These are phyloP conservation scores for Gymnoscopelus braueri DNA, from an alignment of 2,797 vertebrate genomes.

Conservation along the genomic window DNA sequence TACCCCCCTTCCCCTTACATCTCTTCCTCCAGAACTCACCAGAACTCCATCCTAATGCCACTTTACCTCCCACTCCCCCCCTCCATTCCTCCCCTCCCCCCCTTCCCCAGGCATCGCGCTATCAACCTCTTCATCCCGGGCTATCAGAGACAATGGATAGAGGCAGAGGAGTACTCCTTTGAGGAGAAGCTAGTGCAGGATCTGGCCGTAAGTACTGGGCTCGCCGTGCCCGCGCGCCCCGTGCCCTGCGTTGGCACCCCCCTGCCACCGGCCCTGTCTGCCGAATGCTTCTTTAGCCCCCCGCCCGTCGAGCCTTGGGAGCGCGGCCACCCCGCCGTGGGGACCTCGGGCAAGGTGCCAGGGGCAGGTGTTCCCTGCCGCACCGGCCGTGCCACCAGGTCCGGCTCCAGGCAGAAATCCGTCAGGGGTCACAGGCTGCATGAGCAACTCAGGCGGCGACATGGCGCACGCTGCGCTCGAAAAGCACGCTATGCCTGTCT, in stretches of 20 bases:
- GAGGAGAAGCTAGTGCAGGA: conserved; percentile 99
- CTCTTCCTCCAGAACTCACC: conserved; percentile 86
- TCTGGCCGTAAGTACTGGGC: conserved; percentile 98
- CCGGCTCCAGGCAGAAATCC: conserved; percentile 75
- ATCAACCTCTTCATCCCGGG: conserved; percentile 99
- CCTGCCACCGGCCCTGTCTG: conserved; percentile 77
- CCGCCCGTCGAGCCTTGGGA: conserved; percentile 77
- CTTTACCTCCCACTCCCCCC: conserved; percentile 78
- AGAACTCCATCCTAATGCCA: conserved; percentile 85
- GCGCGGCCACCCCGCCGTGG: conserved; percentile 56
- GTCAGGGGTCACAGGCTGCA: conserved; percentile 82
- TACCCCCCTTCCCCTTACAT: conserved; percentile 76
- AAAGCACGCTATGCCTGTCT: conserved; percentile 79
- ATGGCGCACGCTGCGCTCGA: conserved; percentile 73
- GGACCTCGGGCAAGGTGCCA: conserved; percentile 62
- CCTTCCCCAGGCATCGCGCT: conserved; percentile 96
- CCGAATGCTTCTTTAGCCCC: conserved; percentile 78
- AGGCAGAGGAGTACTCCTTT: conserved; percentile 99
- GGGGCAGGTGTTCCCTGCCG: conserved; percentile 53
- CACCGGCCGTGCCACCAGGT: conserved; percentile 65
- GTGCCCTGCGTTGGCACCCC: conserved; percentile 76
- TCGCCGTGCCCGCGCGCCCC: conserved; percentile 65
- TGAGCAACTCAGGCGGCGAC: conserved; percentile 82
- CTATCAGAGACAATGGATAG: conserved; percentile 99
- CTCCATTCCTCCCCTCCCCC: conserved; percentile 84